A percentile compares a stretch with the other conserved stretches of the same genome.
phyloP scores from a whole-genome alignment of 2,113 vertebrate species.

The Oophaga pumilio region DNA sequence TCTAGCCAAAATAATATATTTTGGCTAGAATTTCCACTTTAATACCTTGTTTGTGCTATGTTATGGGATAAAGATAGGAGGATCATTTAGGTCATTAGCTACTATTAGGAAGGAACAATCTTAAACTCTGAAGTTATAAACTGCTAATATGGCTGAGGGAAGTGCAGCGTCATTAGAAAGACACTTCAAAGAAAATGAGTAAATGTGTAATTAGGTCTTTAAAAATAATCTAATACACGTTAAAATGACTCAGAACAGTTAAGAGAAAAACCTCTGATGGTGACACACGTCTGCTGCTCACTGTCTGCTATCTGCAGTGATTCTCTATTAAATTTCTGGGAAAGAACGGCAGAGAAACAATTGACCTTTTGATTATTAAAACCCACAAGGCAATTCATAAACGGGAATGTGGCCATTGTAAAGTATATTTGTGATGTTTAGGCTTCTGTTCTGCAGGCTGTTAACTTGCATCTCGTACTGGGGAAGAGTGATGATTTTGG shows the following conservation, averaged over 20 bases:
- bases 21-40: no score
- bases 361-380: constrained; percentile 4
- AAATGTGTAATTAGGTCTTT: constrained; percentile 17
- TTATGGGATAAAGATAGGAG: not conserved
- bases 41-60: no score
- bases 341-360: not conserved
- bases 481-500: not conserved
- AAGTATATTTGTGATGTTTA: not conserved
- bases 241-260: not conserved
- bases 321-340: not conserved
- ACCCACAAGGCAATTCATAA: not conserved
- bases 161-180: not conserved
- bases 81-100: not conserved
- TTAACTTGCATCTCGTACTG: not conserved
- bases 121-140: not conserved
- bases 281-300: not conserved
- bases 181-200: not conserved
- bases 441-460: not conserved
- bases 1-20: no score
- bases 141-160: not conserved
- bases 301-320: constrained; percentile 1
- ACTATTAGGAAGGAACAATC: not conserved
- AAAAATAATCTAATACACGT: not conserved
- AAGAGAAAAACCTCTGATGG: not conserved
- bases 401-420: not conserved